A percentile compares a stretch with the other conserved stretches of the same genome.
phyloP scores from a whole-genome alignment of 2,113 vertebrate genomes.

The Ctenodactylus gundi region DNA sequence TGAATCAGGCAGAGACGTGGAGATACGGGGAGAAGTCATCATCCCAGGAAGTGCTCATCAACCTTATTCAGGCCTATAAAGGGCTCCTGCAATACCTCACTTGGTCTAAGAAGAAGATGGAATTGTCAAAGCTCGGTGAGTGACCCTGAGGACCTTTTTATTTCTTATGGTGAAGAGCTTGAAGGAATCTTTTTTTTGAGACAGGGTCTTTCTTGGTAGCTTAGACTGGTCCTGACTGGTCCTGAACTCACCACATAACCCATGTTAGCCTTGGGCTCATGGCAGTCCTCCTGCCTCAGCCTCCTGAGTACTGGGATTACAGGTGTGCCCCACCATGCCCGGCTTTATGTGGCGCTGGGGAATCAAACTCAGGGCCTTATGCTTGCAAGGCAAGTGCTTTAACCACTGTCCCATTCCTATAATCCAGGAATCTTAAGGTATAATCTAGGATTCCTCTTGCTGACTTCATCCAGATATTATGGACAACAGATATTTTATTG shows the following conservation, averaged over 20 bases:
- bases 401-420: too few relatives aligned
- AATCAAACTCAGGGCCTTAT: too few relatives aligned
- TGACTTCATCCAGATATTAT: not conserved
- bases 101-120: slow-evolving; percentile 88
- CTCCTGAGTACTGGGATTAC: too few relatives aligned
- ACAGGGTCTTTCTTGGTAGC: too few relatives aligned
- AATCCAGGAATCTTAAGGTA: not conserved
- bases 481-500: not conserved
- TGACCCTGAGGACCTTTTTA: not conserved
- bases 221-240: too few relatives aligned
- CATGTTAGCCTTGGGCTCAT: too few relatives aligned
- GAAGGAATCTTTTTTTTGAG: too few relatives aligned
- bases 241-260: too few relatives aligned
- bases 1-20: slow-evolving; percentile 90
- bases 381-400: too few relatives aligned
- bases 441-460: not conserved
- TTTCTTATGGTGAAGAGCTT: not conserved
- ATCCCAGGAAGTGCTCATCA: slow-evolving; percentile 82
- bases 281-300: too few relatives aligned
- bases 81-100: slow-evolving; percentile 90
- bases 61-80: slow-evolving; percentile 90
- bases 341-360: too few relatives aligned
- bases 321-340: too few relatives aligned
- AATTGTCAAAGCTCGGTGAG: slow-evolving; percentile 82
- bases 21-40: slow-evolving; percentile 86